phyloP scores from a whole-genome alignment of 2,888 invertebrate genomes.

The Criorhina ranunculi region DNA sequence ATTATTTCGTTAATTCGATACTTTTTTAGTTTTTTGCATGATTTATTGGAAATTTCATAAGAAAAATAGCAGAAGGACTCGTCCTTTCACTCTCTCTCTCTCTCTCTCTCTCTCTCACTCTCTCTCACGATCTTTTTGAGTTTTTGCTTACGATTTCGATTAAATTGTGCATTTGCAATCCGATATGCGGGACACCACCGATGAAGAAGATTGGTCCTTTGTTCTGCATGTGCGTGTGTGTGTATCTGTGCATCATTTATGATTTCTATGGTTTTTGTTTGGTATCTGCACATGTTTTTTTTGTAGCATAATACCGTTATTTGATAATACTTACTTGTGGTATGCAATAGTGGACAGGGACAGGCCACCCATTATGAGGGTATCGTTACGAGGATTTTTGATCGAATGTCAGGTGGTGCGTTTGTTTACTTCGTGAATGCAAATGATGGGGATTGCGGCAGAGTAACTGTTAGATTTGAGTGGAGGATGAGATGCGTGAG shows the following conservation, averaged over 20 bases:
- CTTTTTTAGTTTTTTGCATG: conserved; percentile 79
- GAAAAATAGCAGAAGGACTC: conserved; percentile 59
- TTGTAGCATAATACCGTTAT: conserved; percentile 54
- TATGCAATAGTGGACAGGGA: conserved; percentile 34
- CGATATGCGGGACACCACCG: conserved; percentile 53
- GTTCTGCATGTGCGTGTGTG: conserved; percentile 7
- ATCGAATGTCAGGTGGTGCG: conserved; percentile 40
- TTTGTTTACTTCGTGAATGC: conserved; percentile 13
- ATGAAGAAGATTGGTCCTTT: conserved; percentile 41
- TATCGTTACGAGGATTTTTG: conserved; percentile 18
- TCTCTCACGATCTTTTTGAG: neutral
- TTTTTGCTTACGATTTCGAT: conserved; percentile 70
- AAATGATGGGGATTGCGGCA: conserved; percentile 20
- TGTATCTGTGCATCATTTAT: conserved; percentile 37
- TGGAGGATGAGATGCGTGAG: conserved; percentile 38
- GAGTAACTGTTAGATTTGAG: neutral
- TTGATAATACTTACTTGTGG: conserved; percentile 25
- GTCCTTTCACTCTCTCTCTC: neutral
- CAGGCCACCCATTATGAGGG: conserved; percentile 66
- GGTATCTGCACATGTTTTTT: conserved; percentile 39
- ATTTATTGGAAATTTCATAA: conserved; percentile 75
- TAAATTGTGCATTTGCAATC: conserved; percentile 75
- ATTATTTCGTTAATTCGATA: conserved; percentile 83
- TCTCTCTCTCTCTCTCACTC: neutral
- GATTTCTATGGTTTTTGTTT: conserved; percentile 66